These are phyloP conservation scores for Fabriciana adippe DNA, from an alignment of 2,888 invertebrate genomes.

Conservation along the genomic window DNA sequence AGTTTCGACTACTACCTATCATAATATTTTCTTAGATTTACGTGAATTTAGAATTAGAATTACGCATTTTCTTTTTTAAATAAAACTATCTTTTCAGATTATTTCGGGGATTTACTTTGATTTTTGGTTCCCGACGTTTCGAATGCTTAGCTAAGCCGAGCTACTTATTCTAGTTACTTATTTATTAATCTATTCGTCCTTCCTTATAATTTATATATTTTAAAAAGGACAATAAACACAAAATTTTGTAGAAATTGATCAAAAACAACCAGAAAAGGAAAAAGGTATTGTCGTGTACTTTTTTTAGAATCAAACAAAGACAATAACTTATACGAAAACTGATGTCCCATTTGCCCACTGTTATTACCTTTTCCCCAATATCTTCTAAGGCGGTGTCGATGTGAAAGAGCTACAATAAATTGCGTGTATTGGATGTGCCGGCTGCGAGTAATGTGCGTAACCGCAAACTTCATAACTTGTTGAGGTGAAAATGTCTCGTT, in stretches of 20 bases:
- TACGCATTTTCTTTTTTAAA: too few species aligned
- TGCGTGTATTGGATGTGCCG: constrained; percentile 26
- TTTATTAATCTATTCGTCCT: too few species aligned
- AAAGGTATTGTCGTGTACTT: background rate
- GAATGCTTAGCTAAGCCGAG: too few species aligned
- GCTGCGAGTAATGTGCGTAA: constrained; percentile 24
- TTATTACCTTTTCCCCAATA: constrained; percentile 22
- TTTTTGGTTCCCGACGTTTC: too few species aligned
- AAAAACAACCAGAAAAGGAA: background rate
- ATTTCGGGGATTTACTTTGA: too few species aligned
- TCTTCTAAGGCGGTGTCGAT: constrained; percentile 7
- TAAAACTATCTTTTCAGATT: too few species aligned
- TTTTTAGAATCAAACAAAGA: constrained; percentile 2
- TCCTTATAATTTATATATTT: too few species aligned
- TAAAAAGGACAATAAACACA: too few species aligned
- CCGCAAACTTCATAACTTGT: constrained; percentile 20
- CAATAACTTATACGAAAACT: constrained; percentile 4
- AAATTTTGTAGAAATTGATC: background rate
- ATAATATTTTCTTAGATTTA: too few species aligned
- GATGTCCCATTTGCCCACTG: constrained; percentile 6
- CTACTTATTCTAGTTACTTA: too few species aligned
- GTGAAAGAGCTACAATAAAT: constrained; percentile 23
- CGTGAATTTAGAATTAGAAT: too few species aligned
- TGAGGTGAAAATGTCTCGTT: constrained; percentile 20
- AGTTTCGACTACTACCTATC: too few species aligned